Percentiles rank a stretch among this genome's conserved stretches.
Evolutionary conservation across 2,113 vertebrate species (phyloP).

Genomic region (Pluvialis apricaria): DNA sequence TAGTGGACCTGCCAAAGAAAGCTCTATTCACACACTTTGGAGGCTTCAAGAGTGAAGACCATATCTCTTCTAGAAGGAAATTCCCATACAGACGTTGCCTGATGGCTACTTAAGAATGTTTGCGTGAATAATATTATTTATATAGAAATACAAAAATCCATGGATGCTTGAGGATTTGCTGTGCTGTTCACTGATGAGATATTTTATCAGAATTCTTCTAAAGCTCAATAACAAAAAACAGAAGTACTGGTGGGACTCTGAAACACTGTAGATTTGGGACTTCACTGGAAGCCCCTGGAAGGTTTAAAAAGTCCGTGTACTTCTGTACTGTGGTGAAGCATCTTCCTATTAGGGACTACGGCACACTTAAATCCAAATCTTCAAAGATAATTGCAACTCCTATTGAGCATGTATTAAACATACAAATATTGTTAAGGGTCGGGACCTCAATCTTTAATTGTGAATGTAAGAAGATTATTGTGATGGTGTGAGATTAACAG

Average conservation of each 20-base stretch:
- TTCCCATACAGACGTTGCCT: neutral
- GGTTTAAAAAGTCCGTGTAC: too few relatives aligned
- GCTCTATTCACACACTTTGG: fast-evolving
- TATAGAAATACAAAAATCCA: fast-evolving
- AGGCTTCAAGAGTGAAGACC: neutral
- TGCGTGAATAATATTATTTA: neutral
- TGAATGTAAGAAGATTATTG: neutral
- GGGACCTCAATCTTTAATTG: neutral
- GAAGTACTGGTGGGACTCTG: neutral
- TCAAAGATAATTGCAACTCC: neutral
- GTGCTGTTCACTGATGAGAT: neutral
- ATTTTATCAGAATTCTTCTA: neutral
- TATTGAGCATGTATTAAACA: neutral
- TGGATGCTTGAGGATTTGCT: neutral
- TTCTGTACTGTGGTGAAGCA: neutral
- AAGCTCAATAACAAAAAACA: neutral
- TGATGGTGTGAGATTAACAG: neutral
- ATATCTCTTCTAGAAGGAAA: neutral
- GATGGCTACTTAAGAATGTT: neutral
- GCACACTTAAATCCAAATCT: neutral
- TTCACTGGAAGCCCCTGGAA: neutral
- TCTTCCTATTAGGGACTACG: neutral
- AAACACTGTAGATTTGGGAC: neutral
- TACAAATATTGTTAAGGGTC: neutral
- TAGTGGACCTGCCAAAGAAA: neutral